Evolutionary conservation across 2,888 invertebrate genomes (phyloP), one percentile per base, ranked within the genome.

Genomic region (Zaprionus obscuricornis): DNA sequence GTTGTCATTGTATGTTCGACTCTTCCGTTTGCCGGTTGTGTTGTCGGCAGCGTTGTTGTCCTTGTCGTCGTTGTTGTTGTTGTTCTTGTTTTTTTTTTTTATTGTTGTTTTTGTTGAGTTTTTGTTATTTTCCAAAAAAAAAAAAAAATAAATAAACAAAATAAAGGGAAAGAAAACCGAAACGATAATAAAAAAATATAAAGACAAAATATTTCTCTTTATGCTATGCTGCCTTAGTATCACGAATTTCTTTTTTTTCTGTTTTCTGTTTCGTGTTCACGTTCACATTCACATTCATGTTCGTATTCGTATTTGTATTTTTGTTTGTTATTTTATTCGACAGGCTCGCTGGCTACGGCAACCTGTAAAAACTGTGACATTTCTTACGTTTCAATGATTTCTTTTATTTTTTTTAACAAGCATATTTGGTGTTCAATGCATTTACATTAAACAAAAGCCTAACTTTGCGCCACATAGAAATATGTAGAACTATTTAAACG

Each of bases 21-120:
- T 71, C 65, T 85, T 83, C 81, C 81, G 81, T 45, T 73, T 59
- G 62, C 62, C 73, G 79, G 73, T 65, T n/a, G n/a, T n/a, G n/a
- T n/a, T 75, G 82, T 55, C 70, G 74, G 42, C 69, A 58, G 47
- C 55, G 31, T 34, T 46, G 58, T 40, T 70, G 74, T 58, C 54
- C 33, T 70, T 76, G 68, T 45, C 58, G 51, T 45, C 34, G 52
- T 54, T 24, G 46, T 54, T 55, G 54, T 63, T 40, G 50, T 39
- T 60, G 43, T 45, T 55, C 34, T 26, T 34, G 51, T 43, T 50
- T 7, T 18, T 43, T 37, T 62, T 39, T 45, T 42, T 54, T 66
- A 54, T 26, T 68, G 54, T 54, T 62, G 46, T 42, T 51, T 49
- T 60, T 64, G 47, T 45, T 54, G 49, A 50, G 45, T 58, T n/a